These are phyloP conservation scores for Euzophera pinguis DNA, from an alignment of 2,888 invertebrate genomes.

Conservation along the genomic window DNA sequence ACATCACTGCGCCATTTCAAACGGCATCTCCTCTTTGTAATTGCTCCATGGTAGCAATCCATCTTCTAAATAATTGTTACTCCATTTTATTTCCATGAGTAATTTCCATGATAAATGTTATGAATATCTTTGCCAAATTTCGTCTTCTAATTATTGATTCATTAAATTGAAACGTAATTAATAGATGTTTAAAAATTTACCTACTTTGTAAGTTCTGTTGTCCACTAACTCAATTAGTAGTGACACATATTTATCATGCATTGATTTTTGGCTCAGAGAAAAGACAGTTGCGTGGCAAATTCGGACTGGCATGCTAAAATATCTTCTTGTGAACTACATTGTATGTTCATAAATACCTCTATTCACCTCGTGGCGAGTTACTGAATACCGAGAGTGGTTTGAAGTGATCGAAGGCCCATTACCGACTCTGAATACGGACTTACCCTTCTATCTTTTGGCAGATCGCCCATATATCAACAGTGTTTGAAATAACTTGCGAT, in stretches of 20 bases:
- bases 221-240: too few relatives aligned
- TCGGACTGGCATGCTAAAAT: conserved; percentile 21
- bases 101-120: too few relatives aligned
- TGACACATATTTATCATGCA: background rate
- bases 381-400: conserved; percentile 34
- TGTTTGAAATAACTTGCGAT: conserved; percentile 4
- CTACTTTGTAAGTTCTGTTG: too few relatives aligned
- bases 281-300: background rate
- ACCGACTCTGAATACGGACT: conserved; percentile 29
- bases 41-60: too few relatives aligned
- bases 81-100: too few relatives aligned
- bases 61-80: too few relatives aligned
- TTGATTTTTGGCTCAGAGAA: background rate
- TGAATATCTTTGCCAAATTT: too few relatives aligned
- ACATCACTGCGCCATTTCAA: too few relatives aligned
- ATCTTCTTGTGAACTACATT: background rate
- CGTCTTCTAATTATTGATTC: too few relatives aligned
- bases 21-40: too few relatives aligned
- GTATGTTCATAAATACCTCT: conserved; percentile 32
- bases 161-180: too few relatives aligned
- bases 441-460: conserved; percentile 25
- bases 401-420: conserved; percentile 36
- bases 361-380: conserved; percentile 33
- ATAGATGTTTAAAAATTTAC: too few relatives aligned
- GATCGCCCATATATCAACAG: conserved; percentile 5